phyloP scores from a whole-genome alignment of 2,113 vertebrate genomes.

The Platichthys flesus region DNA sequence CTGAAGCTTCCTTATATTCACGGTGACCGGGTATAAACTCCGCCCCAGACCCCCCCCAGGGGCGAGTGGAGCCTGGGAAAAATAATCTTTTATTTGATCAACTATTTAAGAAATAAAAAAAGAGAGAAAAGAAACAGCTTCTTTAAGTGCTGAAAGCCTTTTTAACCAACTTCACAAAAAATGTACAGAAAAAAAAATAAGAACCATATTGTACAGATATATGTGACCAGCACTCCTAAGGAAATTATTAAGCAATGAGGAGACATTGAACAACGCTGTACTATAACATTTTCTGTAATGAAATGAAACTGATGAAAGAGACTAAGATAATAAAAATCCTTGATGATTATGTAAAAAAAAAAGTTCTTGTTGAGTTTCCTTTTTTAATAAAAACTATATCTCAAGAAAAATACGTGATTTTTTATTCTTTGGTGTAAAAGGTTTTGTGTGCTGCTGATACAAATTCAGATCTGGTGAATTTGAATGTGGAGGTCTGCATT shows the following conservation, averaged over 20 bases:
- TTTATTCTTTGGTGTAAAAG: conserved; percentile 52
- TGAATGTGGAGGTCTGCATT: too few relatives aligned
- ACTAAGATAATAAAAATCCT: conserved; percentile 93
- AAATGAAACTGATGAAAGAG: conserved; percentile 99
- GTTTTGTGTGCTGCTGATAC: not conserved
- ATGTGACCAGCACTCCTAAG: conserved; percentile 99
- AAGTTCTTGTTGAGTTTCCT: conserved; percentile 80
- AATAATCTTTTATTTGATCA: conserved; percentile 94
- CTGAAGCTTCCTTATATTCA: conserved; percentile 89
- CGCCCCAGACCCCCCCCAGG: conserved; percentile 63
- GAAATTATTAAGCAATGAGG: conserved; percentile 98
- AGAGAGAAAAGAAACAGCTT: conserved; percentile 89
- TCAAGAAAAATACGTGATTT: conserved; percentile 64
- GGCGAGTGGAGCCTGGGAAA: conserved; percentile 86
- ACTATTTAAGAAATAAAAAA: conserved; percentile 82
- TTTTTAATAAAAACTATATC: conserved; percentile 80
- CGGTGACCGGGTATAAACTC: conserved; percentile 88
- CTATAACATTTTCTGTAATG: conserved; percentile 99
- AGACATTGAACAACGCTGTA: conserved; percentile 99
- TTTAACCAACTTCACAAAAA: conserved; percentile 99
- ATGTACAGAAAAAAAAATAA: conserved; percentile 93
- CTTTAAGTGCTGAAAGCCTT: conserved; percentile 99
- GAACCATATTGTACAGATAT: conserved; percentile 99
- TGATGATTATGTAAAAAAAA: conserved; percentile 96
- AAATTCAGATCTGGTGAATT: too few relatives aligned